These are phyloP conservation scores for Oreochromis mossambicus DNA, from an alignment of 2,797 vertebrate genomes.

Conservation along the genomic window DNA sequence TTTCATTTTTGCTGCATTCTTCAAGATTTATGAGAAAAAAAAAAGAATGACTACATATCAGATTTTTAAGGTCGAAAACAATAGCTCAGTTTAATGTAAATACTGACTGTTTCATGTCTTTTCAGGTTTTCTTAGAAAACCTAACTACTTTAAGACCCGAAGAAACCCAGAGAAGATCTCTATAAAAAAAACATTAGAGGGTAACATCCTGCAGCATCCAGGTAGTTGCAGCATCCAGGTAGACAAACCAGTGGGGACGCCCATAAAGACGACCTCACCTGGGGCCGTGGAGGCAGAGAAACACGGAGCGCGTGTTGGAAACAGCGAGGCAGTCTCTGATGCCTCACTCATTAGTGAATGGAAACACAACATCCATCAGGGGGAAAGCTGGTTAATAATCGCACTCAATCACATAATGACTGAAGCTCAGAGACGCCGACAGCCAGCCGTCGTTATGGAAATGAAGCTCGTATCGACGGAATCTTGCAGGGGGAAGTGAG, in stretches of 20 bases:
- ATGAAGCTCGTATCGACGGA: conserved; percentile 15
- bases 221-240: conserved; percentile 6
- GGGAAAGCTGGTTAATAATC: conserved; percentile 65
- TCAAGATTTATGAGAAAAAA: neutral
- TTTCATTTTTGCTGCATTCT: neutral
- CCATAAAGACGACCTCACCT: conserved; percentile 18
- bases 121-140: neutral
- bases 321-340: neutral
- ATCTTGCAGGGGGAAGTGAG: neutral
- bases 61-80: neutral
- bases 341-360: conserved; percentile 71
- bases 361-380: conserved; percentile 73
- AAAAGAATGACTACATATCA: neutral
- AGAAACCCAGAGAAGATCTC: neutral
- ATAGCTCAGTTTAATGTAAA: neutral
- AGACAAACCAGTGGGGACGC: conserved; percentile 25
- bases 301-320: conserved; percentile 1
- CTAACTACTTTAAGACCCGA: neutral
- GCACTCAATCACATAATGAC: conserved; percentile 67
- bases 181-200: neutral
- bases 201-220: neutral
- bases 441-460: conserved; percentile 25
- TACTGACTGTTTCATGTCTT: neutral
- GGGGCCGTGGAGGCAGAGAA: neutral
- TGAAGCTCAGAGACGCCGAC: conserved; percentile 18